These are phyloP conservation scores for Hesperophylax magnus DNA, from an alignment of 1,140 invertebrate species.

Conservation along the genomic window DNA sequence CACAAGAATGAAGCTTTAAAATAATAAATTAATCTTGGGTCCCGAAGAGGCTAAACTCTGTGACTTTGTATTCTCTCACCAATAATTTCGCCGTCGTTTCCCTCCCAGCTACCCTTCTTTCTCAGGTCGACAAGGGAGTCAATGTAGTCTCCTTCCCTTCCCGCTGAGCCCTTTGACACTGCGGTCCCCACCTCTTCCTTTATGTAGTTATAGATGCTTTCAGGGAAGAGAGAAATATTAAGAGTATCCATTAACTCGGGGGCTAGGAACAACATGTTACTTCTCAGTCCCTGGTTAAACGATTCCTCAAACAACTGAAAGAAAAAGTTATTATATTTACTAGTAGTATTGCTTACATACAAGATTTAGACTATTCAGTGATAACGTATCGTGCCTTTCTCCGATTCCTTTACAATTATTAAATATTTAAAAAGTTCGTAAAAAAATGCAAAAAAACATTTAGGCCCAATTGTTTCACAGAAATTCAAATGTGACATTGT, in stretches of 20 bases:
- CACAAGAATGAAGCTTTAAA: too few species aligned
- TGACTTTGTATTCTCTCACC: conserved; percentile 5
- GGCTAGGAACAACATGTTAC: conserved; percentile 45
- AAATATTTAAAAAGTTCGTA: too few species aligned
- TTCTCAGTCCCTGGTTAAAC: conserved; percentile 31
- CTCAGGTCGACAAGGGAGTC: conserved; percentile 41
- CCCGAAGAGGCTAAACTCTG: too few species aligned
- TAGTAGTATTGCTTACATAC: too few species aligned
- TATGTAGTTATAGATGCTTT: conserved; percentile 36
- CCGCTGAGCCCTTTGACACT: background rate
- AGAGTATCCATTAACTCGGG: conserved; percentile 39
- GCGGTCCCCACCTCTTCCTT: conserved; percentile 18
- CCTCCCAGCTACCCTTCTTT: conserved; percentile 47
- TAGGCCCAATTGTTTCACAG: too few species aligned
- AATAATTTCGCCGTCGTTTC: conserved; percentile 51
- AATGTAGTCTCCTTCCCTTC: conserved; percentile 43
- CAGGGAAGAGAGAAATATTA: conserved; percentile 36
- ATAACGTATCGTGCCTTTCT: too few species aligned
- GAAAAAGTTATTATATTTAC: background rate
- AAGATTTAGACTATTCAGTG: too few species aligned
- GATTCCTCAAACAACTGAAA: conserved; percentile 37
- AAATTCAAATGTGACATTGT: too few species aligned
- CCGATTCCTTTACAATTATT: too few species aligned
- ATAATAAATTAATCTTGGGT: too few species aligned
- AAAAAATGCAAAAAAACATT: too few species aligned